Base-by-base conservation (phyloP, 1,140 invertebrate genomes). In the Oscheius sp. region DNA sequence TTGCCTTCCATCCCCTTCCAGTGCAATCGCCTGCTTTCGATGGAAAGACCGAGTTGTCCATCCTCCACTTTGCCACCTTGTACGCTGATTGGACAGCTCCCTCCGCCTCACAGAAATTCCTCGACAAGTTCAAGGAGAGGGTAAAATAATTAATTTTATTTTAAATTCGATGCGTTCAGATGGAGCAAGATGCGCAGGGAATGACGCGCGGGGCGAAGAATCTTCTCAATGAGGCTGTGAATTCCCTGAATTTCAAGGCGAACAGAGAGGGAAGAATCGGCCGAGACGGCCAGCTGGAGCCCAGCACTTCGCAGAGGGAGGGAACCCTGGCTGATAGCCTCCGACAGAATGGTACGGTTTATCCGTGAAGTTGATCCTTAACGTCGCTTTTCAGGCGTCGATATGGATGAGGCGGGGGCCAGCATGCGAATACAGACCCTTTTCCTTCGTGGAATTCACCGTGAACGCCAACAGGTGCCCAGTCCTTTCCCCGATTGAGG, bases 21-120 rank as follows among this genome's bases (percentile, higher is more conserved):
- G n/a, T n/a, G n/a, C n/a, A n/a, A n/a, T n/a, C n/a, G n/a, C n/a
- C n/a, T n/a, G 78, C 74, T 26, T 62, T 76, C 23, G 80, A 84
- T 55, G 82, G 78, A 23, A 84, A 84, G 67, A 83, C 83, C 1
- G 82, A 83, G 55, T 45, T 83, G 26, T 83, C 82, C 4, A 36
- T 80, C 35, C 36, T 83, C 23, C 81, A 83, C 38, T 83, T 83
- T 63, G 74, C 68, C 18, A 73, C 71, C 13, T 65, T 67, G n/a
- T 79, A 84, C 71, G 83, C 83, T n/a, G 77, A 79, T 31, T 83
- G 82, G 82, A 70, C 69, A 26, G 75, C 82, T 23, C 73, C 82
- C 13, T 36, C 69, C 20, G 64, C 59, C 13, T 46, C 61, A 0
- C 76, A 66, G 15, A 59, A 77, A 46, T 82, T 83, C 61, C 62